Base-by-base conservation (phyloP, 2,888 invertebrate species). In the Actias luna region DNA sequence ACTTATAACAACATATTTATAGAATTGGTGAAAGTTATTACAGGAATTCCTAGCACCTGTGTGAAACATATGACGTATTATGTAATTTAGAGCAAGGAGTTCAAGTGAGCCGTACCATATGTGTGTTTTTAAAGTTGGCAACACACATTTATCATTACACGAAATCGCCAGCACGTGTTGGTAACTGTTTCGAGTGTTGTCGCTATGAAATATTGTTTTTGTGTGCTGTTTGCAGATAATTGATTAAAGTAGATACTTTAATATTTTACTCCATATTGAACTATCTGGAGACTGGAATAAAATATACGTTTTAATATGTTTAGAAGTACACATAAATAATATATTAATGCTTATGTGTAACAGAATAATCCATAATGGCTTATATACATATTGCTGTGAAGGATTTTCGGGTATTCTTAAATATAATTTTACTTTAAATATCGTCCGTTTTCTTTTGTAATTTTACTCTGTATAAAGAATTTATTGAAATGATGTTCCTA, bases 111-210 rank as follows among this genome's bases (percentile, higher is more conserved):
- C 29, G 14, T 55, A n/a, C 29, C 52, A 52, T 27, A 27, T 29
- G 50, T 29, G 29, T n/a, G n/a, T 55, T 55, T 55, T 55, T 55
- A 29, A 55, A 55, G 55, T 55, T 55, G 55, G 55, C 55, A 55
- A 29, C 29, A 55, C 55, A 55, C 55, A 55, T 55, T 55, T 29
- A 29, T 55, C 55, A 55, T 27, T 27, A 55, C 55, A 29, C 16
- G 29, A 55, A 14, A 29, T 55, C 27, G 55, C 27, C 16, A 29
- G 55, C 55, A 55, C 55, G 55, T 55, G 55, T 55, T 16, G n/a
- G 29, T 55, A 55, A 55, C 22, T 46, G 46, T 46, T 46, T 22
- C 46, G 46, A 46, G 55, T 29, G 55, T 55, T 55, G 29, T 55
- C 55, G 16, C 5, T 29, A 16, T 29, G 55, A 29, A 55, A 29